Base-by-base conservation (phyloP, 2,797 vertebrate genomes). In the Adrianichthys oophorus region DNA sequence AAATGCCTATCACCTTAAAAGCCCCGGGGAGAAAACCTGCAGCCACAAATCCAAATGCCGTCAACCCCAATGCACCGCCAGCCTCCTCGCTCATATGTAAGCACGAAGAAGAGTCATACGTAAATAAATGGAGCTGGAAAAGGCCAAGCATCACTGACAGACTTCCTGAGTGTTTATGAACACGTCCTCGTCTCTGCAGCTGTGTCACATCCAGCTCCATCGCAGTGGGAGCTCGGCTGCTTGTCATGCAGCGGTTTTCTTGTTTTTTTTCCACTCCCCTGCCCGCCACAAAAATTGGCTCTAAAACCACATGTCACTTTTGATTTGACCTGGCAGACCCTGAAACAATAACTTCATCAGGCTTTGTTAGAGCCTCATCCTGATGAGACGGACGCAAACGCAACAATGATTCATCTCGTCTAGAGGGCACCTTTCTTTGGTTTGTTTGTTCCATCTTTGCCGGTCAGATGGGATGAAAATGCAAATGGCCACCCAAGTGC, bases 261-360 rank as follows among this genome's bases (percentile, higher is more conserved):
- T 56, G 32, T 52, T 56, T 32, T 16, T 40, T 3, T n/a, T 59
- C 52, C 59, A 44, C 10, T 1, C 54, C 63, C 48, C 37, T 23
- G 54, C 65, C 61, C 21, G 49, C 50, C 0, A 15, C 52, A 50
- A 46, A 83, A 87, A 88, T 87, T 85, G 84, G 56, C 70, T 84
- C 68, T 76, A 71, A 87, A 86, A 44, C 80, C 72, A 15, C 56
- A 52, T 61, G 87, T 80, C 89, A 84, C 62, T 89, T 91, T 84
- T 84, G 79, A 90, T 90, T 89, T 86, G 78, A 87, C 83, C 82
- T 32, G 57, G 75, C 82, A 80, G 68, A 64, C 76, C 75, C 69
- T 73, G 74, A 85, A 88, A 87, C 85, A 86, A 88, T 86, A 85
- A 85, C 85, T 88, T 87, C 82, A 90, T 90, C 79, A 84, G 66